phyloP scores from a whole-genome alignment of 2,888 invertebrate genomes.

The Zhengitettix transpicula region DNA sequence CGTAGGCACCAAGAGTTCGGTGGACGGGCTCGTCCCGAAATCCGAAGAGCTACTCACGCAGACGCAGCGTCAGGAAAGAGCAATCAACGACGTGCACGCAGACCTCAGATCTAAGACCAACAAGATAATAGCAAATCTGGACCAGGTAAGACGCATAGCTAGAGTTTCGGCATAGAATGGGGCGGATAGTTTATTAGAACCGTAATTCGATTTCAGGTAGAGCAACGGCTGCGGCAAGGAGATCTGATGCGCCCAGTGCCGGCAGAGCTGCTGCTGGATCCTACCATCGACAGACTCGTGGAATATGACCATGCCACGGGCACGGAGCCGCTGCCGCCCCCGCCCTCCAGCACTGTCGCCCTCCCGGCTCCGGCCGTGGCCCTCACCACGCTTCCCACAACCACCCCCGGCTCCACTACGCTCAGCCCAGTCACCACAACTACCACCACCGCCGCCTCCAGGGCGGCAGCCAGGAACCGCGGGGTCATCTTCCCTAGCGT shows the following conservation, averaged over 20 bases:
- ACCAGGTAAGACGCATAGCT: slow-evolving; percentile 41
- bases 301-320: slow-evolving; percentile 42
- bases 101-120: slow-evolving; percentile 69
- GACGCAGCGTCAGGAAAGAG: slow-evolving; percentile 71
- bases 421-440: slow-evolving; percentile 13
- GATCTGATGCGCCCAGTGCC: slow-evolving; percentile 66
- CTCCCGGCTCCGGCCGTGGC: slow-evolving; percentile 13
- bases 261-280: slow-evolving; percentile 54
- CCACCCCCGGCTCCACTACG: slow-evolving; percentile 6
- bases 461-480: slow-evolving; percentile 42
- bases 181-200: background rate
- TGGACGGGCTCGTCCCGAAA: slow-evolving; percentile 71
- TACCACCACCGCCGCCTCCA: slow-evolving; percentile 14
- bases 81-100: slow-evolving; percentile 71
- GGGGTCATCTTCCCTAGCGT: slow-evolving; percentile 82
- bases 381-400: slow-evolving; percentile 17
- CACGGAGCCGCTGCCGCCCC: slow-evolving; percentile 7
- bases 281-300: slow-evolving; percentile 60
- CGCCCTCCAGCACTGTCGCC: background rate
- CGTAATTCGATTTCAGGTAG: slow-evolving; percentile 19
- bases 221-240: slow-evolving; percentile 65
- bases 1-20: slow-evolving; percentile 73
- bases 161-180: background rate
- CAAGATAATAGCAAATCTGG: slow-evolving; percentile 71
- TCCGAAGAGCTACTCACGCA: slow-evolving; percentile 72